Base-by-base conservation (phyloP, 2,888 invertebrate species). In the Andricus quercusramuli region DNA sequence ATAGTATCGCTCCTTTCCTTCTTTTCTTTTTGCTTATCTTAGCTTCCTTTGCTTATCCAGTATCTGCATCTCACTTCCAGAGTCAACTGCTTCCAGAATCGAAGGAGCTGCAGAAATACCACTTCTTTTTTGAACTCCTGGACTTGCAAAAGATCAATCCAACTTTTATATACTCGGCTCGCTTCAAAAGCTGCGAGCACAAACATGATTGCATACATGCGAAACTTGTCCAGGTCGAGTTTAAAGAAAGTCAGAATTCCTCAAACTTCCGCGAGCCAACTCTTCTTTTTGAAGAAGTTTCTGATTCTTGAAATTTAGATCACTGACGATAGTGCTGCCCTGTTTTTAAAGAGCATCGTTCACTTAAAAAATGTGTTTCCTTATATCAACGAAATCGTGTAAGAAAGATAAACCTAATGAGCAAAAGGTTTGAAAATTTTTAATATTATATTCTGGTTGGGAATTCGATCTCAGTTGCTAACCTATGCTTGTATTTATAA, bases 211-310 rank as follows among this genome's bases (percentile, higher is more conserved):
- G 56, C 56, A 32, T 56, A 32, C 22, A 74, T 32, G 51, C n/a
- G 29, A 32, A 74, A 74, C 74, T 74, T 70, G 47, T 41, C 20
- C 29, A 8, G 80, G 81, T 79, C 80, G 83, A 86, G 84, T 85
- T 86, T 79, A 62, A 9, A 56, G 56, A n/a, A 51, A 9, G 9
- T 56, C 78, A 51, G 47, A 78, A 82, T 80, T 79, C 76, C 79
- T 64, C 37, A 79, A 67, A 51, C 80, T 47, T 82, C 59, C 67
- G 3, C 65, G 41, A 59, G 65, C 59, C 66, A 70, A 76, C 67
- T 81, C 78, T 85, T 80, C 85, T 80, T 70, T 70, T 51, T 51
- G 25, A 44, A 51, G 17, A 51, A 70, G 47, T 70, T 44, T 51
- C 47, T 51, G 25, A 29, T 44, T 47, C 68, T 70, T 29, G 15